A percentile compares a stretch with the other conserved stretches of the same genome.
phyloP scores from a whole-genome alignment of 2,113 vertebrate species.

The Todiramphus chloris region DNA sequence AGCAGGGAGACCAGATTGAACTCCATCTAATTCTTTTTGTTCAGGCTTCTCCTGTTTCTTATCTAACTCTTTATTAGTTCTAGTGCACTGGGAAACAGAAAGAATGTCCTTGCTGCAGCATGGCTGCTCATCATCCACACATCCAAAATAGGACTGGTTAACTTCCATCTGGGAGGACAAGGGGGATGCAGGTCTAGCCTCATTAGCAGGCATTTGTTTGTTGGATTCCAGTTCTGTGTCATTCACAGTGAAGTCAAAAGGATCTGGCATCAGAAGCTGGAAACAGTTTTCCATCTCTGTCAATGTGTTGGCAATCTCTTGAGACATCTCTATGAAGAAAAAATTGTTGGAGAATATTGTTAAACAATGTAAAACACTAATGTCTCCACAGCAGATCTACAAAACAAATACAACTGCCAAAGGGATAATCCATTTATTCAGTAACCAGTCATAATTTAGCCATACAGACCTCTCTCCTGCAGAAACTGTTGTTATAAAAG shows the following conservation, averaged over 20 bases:
- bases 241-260: slow-evolving; percentile 62
- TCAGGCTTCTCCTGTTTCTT: not conserved
- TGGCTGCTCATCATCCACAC: slow-evolving; percentile 73
- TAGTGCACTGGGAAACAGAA: not conserved
- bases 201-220: not conserved
- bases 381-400: not conserved
- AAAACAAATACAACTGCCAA: not conserved
- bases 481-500: not conserved
- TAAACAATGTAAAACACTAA: not conserved
- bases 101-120: slow-evolving; percentile 87
- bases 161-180: not conserved
- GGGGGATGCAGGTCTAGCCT: not conserved
- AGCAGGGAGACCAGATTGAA: not conserved
- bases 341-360: not conserved
- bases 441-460: not conserved
- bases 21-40: not conserved
- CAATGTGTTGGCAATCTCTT: slow-evolving; percentile 79
- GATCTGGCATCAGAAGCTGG: slow-evolving; percentile 81
- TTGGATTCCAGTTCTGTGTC: not conserved
- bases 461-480: not conserved
- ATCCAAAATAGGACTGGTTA: not conserved
- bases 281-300: slow-evolving; percentile 90
- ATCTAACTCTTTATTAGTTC: not conserved
- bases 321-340: slow-evolving; percentile 75
- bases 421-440: not conserved